phyloP scores from a whole-genome alignment of 1,140 invertebrate species.

The Conus ventricosus region DNA sequence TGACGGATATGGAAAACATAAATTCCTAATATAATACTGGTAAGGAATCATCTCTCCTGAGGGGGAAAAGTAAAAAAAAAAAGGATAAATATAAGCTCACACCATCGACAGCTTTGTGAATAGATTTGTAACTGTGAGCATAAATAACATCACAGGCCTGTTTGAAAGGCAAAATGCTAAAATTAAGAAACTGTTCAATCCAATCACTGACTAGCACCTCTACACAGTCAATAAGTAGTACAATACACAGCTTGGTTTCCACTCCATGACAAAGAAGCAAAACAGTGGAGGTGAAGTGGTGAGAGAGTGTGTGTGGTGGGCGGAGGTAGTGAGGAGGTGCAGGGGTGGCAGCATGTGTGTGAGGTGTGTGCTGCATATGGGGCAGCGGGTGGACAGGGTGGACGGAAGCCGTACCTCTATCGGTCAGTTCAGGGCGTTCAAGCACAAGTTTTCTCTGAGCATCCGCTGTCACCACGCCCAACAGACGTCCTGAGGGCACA shows the following conservation, averaged over 20 bases:
- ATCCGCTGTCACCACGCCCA: constrained; percentile 35
- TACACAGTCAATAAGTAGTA: neutral
- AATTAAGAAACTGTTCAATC: too few species aligned
- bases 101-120: too few species aligned
- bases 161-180: too few species aligned
- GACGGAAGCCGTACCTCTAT: constrained; percentile 32
- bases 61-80: too few species aligned
- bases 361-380: neutral
- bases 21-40: too few species aligned
- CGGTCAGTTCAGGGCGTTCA: constrained; percentile 31
- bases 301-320: neutral
- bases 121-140: too few species aligned
- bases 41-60: too few species aligned
- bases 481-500: constrained; percentile 26
- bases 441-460: constrained; percentile 37
- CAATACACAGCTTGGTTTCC: neutral
- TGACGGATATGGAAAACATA: too few species aligned
- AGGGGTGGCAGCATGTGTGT: neutral
- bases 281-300: neutral
- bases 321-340: neutral
- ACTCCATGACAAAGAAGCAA: neutral
- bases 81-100: too few species aligned
- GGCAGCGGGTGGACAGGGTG: neutral
- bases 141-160: too few species aligned
- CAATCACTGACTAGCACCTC: too few species aligned